Evolutionary conservation across 2,797 vertebrate genomes (phyloP).

Genomic region (Geotria australis): DNA sequence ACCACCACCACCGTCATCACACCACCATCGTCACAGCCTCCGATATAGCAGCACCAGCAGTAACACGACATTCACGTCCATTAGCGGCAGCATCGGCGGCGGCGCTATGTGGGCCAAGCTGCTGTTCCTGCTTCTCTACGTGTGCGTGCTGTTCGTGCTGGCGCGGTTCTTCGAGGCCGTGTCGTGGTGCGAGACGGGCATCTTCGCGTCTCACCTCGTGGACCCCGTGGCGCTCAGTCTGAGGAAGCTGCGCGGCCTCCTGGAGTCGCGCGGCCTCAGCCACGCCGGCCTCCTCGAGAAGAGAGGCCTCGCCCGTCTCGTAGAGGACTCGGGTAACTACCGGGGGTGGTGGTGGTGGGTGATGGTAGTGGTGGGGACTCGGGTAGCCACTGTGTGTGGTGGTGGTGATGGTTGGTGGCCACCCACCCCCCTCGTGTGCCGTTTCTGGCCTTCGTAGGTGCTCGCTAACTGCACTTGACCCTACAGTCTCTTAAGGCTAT

Average conservation of each 20-base stretch:
- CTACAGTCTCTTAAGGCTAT: too few species aligned
- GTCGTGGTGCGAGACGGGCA: conserved; percentile 74
- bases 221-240: conserved; percentile 71
- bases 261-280: conserved; percentile 60
- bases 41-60: too few species aligned
- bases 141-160: conserved; percentile 48
- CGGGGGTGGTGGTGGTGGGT: background rate
- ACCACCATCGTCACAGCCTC: too few species aligned
- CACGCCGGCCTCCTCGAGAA: conserved; percentile 52
- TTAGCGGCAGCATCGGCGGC: too few species aligned
- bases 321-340: conserved; percentile 55
- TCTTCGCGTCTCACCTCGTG: conserved; percentile 66
- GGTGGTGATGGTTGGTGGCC: too few species aligned
- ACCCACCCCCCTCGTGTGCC: too few species aligned
- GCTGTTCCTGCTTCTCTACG: conserved; percentile 63
- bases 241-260: conserved; percentile 53
- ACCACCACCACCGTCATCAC: too few species aligned
- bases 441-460: too few species aligned
- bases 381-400: background rate
- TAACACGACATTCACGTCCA: too few species aligned
- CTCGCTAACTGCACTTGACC: too few species aligned
- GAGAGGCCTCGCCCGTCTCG: conserved; percentile 55
- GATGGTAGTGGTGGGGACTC: background rate
- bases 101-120: conserved; percentile 67
- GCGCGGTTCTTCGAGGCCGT: conserved; percentile 66